A percentile compares a stretch with the other conserved stretches of the same genome.
phyloP scores from a whole-genome alignment of 2,888 invertebrate genomes.

The Drosophila picticornis region DNA sequence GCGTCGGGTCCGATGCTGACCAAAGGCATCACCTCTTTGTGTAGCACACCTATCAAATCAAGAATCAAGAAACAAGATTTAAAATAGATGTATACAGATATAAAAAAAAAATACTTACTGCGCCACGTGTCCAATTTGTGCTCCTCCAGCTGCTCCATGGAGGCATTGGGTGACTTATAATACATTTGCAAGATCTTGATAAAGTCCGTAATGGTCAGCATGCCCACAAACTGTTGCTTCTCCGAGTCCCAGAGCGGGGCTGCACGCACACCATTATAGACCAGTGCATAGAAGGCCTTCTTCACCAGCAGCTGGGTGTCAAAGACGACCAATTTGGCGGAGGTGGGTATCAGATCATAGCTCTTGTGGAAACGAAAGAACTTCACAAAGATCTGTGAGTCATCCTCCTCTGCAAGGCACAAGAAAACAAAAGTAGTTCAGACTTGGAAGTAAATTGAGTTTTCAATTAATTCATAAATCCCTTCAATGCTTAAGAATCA shows the following conservation, averaged over 20 bases:
- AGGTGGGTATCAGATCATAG: conserved; percentile 99
- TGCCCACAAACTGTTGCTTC: conserved; percentile 97
- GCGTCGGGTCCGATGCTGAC: conserved; percentile 97
- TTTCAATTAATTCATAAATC: not conserved
- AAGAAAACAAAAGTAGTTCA: conserved; percentile 4
- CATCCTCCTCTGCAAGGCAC: conserved; percentile 93
- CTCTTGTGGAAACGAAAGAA: conserved; percentile 99
- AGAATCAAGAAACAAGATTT: not conserved
- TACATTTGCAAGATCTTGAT: conserved; percentile 99
- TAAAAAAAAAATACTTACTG: conserved; percentile 87
- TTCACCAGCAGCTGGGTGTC: conserved; percentile 99
- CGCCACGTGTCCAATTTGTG: conserved; percentile 99
- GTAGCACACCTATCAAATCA: conserved; percentile 90
- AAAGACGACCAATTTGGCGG: conserved; percentile 99
- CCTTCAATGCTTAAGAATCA: not conserved
- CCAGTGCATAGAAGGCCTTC: conserved; percentile 99
- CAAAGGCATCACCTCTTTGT: conserved; percentile 93
- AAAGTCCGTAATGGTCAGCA: conserved; percentile 99
- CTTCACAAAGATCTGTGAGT: conserved; percentile 98
- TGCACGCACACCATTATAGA: conserved; percentile 99
- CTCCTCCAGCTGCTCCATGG: conserved; percentile 98
- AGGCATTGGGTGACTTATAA: conserved; percentile 96
- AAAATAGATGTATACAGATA: no score
- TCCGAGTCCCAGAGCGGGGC: conserved; percentile 99
- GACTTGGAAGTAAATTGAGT: not conserved